These are phyloP conservation scores for Athetis lepigone DNA, from an alignment of 2,888 invertebrate genomes.

Conservation along the genomic window DNA sequence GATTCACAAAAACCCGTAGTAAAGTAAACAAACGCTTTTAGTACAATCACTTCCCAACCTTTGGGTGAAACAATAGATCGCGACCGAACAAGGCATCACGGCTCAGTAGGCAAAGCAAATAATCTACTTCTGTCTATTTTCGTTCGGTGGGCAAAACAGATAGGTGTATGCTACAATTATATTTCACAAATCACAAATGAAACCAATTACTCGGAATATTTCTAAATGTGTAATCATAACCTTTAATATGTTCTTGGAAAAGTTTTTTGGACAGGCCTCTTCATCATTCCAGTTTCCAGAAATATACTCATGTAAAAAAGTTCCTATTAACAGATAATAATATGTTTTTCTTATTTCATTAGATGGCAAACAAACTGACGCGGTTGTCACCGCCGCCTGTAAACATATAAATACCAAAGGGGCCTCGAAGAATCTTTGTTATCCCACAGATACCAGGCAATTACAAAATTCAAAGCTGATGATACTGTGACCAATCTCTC, in stretches of 20 bases:
- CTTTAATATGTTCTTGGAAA: conserved; percentile 3
- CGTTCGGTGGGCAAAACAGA: conserved; percentile 35
- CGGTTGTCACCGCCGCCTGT: too few relatives aligned
- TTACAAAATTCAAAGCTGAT: too few relatives aligned
- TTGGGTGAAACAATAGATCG: conserved; percentile 55
- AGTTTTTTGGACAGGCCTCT: conserved; percentile 5
- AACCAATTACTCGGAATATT: conserved; percentile 33
- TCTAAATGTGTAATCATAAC: too few relatives aligned
- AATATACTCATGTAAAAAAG: background rate
- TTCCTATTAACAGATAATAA: background rate
- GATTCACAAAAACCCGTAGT: conserved; percentile 52
- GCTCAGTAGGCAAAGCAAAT: conserved; percentile 53
- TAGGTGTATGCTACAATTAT: conserved; percentile 30
- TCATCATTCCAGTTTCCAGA: background rate
- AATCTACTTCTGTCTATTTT: conserved; percentile 54
- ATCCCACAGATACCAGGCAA: too few relatives aligned
- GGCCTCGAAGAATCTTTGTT: too few relatives aligned
- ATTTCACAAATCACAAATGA: conserved; percentile 30
- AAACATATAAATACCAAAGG: too few relatives aligned
- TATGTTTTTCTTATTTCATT: too few relatives aligned
- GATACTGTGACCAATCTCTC: background rate
- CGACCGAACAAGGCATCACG: conserved; percentile 45
- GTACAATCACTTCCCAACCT: conserved; percentile 57
- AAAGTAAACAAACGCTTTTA: conserved; percentile 57
- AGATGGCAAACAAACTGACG: too few relatives aligned